Percentiles rank a stretch among this genome's conserved stretches.
Conservation (phyloP, 2,797 vertebrate species). For the Leptatherina wallacei region DNA sequence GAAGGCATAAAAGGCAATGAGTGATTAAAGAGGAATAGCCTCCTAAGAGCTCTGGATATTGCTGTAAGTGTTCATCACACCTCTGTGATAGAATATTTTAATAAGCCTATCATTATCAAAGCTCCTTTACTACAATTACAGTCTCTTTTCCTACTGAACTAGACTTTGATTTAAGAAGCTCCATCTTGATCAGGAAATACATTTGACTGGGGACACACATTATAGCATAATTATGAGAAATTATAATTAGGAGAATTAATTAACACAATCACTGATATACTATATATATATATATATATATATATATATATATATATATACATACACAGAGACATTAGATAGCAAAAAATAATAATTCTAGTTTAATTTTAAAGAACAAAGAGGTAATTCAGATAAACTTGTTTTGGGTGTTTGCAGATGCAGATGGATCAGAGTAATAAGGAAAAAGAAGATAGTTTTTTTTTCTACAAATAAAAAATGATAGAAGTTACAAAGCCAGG, state of each 20-base stretch:
- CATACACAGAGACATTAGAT: background rate
- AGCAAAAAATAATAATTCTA: background rate
- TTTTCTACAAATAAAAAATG: background rate
- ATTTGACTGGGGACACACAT: background rate
- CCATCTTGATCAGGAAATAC: background rate
- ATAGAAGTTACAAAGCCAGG: background rate
- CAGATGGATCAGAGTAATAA: background rate
- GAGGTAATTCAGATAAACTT: background rate
- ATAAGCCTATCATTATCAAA: slow-evolving; percentile 4
- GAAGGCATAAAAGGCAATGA: slow-evolving; percentile 22
- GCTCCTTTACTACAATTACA: slow-evolving; percentile 12
- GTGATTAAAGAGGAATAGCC: slow-evolving; percentile 1
- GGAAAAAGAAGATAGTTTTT: background rate
- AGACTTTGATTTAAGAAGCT: slow-evolving; percentile 16
- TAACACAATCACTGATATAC: background rate
- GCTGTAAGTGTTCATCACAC: slow-evolving; percentile 9
- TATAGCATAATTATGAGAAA: background rate
- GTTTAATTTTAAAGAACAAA: background rate
- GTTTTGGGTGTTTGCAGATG: background rate
- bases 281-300: background rate
- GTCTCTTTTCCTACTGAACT: slow-evolving; percentile 8
- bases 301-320: no score
- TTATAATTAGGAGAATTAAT: background rate
- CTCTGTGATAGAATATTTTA: slow-evolving; percentile 19
- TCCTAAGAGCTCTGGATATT: background rate